Percentiles rank a stretch among this genome's conserved stretches.
These are phyloP conservation scores for Cyrtonyx montezumae DNA, from an alignment of 2,113 vertebrate genomes.

Conservation along the genomic window DNA sequence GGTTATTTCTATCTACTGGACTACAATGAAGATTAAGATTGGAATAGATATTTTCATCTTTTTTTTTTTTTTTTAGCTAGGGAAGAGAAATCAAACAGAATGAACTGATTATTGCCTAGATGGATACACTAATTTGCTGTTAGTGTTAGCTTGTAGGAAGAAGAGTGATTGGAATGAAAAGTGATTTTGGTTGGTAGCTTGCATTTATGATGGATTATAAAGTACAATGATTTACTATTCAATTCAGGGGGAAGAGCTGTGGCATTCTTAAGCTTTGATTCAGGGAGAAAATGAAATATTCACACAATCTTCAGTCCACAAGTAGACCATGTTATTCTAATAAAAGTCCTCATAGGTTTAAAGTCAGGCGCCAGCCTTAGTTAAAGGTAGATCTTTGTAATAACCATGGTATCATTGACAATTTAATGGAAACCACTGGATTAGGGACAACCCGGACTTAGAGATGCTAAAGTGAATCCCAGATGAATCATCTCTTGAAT, in stretches of 20 bases:
- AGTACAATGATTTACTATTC: slow-evolving; percentile 24
- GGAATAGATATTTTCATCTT: background rate
- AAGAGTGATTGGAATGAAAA: slow-evolving; percentile 9
- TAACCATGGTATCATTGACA: background rate
- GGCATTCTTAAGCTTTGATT: background rate
- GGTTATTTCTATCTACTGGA: slow-evolving; percentile 1
- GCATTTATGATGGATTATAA: slow-evolving; percentile 17
- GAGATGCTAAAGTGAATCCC: background rate
- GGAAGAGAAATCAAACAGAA: slow-evolving; percentile 47
- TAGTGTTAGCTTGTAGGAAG: background rate
- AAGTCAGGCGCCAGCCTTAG: background rate
- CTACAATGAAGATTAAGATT: slow-evolving; percentile 13
- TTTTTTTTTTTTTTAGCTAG: background rate
- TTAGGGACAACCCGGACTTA: background rate
- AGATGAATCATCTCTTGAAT: background rate
- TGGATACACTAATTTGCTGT: background rate
- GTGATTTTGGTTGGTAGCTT: background rate
- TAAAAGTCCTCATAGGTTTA: background rate
- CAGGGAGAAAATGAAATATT: background rate
- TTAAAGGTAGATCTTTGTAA: background rate
- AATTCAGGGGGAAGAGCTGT: background rate
- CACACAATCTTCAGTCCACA: background rate
- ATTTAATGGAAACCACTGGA: background rate
- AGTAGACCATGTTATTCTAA: background rate
- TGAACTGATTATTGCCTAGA: background rate